Percentiles rank a stretch among this genome's conserved stretches.
Evolutionary conservation across 2,113 vertebrate genomes (phyloP).

Genomic region (Equus przewalskii): DNA sequence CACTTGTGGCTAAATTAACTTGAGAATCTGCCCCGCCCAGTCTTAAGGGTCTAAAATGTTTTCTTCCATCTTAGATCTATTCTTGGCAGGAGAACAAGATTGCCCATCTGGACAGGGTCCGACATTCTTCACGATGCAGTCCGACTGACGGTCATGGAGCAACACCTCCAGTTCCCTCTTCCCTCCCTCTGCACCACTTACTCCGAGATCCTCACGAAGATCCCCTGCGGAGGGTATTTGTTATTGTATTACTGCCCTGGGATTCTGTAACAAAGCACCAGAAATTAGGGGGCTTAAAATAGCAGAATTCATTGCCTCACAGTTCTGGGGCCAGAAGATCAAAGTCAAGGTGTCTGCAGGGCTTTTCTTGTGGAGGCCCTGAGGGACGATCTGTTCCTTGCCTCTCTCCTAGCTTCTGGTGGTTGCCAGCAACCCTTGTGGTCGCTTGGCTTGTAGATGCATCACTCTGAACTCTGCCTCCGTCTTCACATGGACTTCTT

Average conservation of each 20-base stretch:
- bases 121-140: accelerated
- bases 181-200: accelerated
- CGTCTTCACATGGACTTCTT: background rate
- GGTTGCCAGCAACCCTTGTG: background rate
- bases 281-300: background rate
- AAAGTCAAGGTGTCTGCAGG: no score
- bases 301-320: no score
- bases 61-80: background rate
- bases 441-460: no score
- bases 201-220: no score
- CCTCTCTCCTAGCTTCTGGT: background rate
- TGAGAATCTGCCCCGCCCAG: background rate
- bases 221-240: no score
- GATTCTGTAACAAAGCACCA: no score
- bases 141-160: accelerated
- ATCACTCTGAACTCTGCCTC: background rate
- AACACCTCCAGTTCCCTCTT: no score
- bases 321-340: background rate
- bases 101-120: background rate
- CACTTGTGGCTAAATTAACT: background rate
- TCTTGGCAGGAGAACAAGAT: accelerated
- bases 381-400: no score
- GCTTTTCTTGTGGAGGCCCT: no score
- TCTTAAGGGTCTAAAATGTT: no score
- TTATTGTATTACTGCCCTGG: accelerated